Evolutionary conservation across 2,888 invertebrate genomes (phyloP).

Genomic region (Drosophila parthenogenetica): DNA sequence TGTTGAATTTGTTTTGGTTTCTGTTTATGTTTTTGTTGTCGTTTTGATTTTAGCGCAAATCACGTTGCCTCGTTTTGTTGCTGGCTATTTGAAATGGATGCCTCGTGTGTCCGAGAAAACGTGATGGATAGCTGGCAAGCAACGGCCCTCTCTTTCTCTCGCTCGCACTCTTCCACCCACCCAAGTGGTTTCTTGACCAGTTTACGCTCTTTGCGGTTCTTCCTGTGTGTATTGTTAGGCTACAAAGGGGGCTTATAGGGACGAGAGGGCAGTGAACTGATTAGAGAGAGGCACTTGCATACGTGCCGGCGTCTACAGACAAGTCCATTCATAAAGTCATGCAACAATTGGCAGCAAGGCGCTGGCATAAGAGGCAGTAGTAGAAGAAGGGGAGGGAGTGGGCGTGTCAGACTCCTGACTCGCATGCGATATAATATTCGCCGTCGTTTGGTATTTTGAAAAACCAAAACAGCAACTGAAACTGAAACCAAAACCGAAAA

Average conservation of each 20-base stretch:
- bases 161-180: neutral
- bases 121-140: constrained; percentile 82
- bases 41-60: constrained; percentile 49
- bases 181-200: constrained; percentile 43
- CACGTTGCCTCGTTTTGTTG: constrained; percentile 45
- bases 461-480: constrained; percentile 65
- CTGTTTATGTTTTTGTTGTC: constrained; percentile 12
- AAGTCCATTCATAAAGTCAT: constrained; percentile 66
- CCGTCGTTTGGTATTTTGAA: constrained; percentile 58
- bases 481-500: constrained; percentile 36
- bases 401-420: constrained; percentile 65
- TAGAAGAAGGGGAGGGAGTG: neutral
- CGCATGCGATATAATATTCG: constrained; percentile 55
- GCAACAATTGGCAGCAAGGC: constrained; percentile 58
- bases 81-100: constrained; percentile 82
- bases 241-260: neutral
- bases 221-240: constrained; percentile 52
- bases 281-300: constrained; percentile 71
- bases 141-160: neutral
- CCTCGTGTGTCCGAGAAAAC: constrained; percentile 84
- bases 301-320: constrained; percentile 59
- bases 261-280: constrained; percentile 48
- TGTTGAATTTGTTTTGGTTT: constrained; percentile 21
- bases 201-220: constrained; percentile 53
- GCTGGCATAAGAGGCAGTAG: neutral